Conservation (phyloP, 2,113 vertebrate genomes). For the Athene cunicularia region DNA sequence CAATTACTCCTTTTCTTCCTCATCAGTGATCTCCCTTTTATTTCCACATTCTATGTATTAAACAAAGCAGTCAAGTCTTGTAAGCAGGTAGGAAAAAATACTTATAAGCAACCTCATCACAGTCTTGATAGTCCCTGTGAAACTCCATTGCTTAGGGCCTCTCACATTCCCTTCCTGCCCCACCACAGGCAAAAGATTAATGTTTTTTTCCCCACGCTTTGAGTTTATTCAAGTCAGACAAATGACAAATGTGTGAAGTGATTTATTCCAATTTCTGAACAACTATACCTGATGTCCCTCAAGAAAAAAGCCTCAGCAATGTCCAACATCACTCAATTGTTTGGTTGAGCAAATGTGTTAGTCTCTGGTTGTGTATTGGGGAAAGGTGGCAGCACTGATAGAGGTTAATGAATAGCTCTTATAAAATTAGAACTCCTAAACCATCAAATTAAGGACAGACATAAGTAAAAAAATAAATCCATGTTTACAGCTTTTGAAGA, state of each 20-base stretch:
- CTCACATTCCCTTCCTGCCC: background rate
- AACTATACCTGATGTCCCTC: background rate
- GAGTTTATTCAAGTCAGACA: background rate
- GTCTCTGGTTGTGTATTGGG: background rate
- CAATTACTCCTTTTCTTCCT: background rate
- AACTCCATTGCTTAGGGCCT: background rate
- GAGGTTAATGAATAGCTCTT: background rate
- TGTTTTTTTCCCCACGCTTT: background rate
- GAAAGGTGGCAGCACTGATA: background rate
- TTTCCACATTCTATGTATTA: background rate
- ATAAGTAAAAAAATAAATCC: background rate
- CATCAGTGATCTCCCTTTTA: background rate
- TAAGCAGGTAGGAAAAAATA: background rate
- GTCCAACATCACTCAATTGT: background rate
- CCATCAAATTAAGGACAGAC: background rate
- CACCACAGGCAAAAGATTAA: background rate
- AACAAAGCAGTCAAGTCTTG: background rate
- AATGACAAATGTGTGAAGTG: background rate
- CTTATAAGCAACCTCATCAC: background rate
- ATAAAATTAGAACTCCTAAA: background rate
- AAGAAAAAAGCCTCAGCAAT: background rate
- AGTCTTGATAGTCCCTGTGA: background rate
- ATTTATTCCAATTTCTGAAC: background rate
- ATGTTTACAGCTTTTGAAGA: background rate
- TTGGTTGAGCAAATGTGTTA: background rate